phyloP scores from a whole-genome alignment of 2,797 vertebrate species.

The Luscinia megarhynchos region DNA sequence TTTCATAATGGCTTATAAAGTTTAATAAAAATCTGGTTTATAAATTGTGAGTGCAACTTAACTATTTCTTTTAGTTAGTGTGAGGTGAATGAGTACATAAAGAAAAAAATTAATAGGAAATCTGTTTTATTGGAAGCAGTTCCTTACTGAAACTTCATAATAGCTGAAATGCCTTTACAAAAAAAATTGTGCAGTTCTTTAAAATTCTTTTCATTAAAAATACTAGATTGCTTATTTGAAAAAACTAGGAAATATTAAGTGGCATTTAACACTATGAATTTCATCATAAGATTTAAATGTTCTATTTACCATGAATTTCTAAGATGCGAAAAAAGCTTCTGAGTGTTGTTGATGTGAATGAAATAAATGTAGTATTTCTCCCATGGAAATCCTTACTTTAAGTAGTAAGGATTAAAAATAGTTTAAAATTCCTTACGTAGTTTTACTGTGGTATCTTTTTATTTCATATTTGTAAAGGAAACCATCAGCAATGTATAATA shows the following conservation, averaged over 20 bases:
- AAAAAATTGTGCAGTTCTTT: background rate
- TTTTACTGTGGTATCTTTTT: background rate
- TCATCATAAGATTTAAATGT: background rate
- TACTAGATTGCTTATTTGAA: background rate
- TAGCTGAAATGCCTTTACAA: background rate
- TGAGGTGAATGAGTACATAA: background rate
- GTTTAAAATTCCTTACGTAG: background rate
- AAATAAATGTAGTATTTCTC: background rate
- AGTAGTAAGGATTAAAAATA: background rate
- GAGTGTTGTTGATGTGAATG: background rate
- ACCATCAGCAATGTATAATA: too few species aligned
- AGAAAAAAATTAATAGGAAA: background rate
- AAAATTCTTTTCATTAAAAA: background rate
- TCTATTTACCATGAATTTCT: background rate
- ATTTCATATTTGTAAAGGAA: background rate
- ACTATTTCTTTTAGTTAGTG: background rate
- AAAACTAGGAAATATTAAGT: background rate
- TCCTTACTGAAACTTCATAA: background rate
- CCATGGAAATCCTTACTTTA: background rate
- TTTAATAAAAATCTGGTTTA: background rate
- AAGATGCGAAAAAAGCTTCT: background rate
- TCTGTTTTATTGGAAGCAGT: background rate
- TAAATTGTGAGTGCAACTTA: background rate
- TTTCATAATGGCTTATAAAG: background rate
- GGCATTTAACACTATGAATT: background rate